Conservation (phyloP, 2,888 invertebrate species). For the Mystacides longicornis region DNA sequence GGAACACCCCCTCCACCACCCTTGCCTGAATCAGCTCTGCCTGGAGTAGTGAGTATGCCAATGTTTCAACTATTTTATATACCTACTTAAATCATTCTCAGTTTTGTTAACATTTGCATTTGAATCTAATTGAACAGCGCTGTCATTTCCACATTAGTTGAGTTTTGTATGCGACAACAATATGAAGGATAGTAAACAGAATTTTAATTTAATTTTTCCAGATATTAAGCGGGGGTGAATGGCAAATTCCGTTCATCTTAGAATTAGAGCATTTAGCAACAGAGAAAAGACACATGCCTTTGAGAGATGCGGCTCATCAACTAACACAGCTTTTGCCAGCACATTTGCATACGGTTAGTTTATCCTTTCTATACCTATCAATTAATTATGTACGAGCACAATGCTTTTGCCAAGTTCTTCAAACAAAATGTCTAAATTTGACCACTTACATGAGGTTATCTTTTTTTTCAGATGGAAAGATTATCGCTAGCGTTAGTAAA, state of each 20-base stretch:
- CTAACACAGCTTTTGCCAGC: conserved; percentile 77
- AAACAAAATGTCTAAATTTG: too few relatives aligned
- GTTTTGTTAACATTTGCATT: too few relatives aligned
- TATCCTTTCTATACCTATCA: too few relatives aligned
- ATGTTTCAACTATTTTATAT: neutral
- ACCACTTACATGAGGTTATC: neutral
- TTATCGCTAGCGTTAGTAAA: conserved; percentile 42
- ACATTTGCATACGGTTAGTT: conserved; percentile 54
- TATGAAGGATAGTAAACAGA: too few relatives aligned
- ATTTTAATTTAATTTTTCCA: conserved; percentile 33
- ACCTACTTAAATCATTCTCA: too few relatives aligned
- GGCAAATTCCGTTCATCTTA: conserved; percentile 73
- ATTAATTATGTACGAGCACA: too few relatives aligned
- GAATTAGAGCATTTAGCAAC: conserved; percentile 86
- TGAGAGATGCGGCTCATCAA: conserved; percentile 77
- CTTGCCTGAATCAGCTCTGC: conserved; percentile 83
- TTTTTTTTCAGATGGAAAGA: conserved; percentile 35
- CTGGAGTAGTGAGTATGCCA: conserved; percentile 70
- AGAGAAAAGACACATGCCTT: conserved; percentile 65
- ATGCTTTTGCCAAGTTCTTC: too few relatives aligned
- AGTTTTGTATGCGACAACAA: too few relatives aligned
- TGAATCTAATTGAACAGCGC: too few relatives aligned
- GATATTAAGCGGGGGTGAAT: conserved; percentile 75
- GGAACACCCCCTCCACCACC: conserved; percentile 85
- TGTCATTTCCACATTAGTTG: too few relatives aligned